phyloP scores from a whole-genome alignment of 2,113 vertebrate genomes.

The Barbus barbus region DNA sequence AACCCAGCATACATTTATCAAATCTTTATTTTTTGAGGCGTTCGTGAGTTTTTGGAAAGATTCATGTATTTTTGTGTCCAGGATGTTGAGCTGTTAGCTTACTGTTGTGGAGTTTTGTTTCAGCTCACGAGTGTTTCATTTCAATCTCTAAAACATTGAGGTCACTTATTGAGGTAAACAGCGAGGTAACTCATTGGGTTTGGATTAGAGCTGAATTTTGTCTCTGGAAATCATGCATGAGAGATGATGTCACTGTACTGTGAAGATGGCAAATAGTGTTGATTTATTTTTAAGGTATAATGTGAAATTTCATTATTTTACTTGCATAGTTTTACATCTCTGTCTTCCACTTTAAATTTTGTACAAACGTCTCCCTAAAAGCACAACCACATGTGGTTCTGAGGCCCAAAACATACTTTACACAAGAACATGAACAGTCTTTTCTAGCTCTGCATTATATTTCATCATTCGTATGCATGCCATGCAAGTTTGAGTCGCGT shows the following conservation, averaged over 20 bases:
- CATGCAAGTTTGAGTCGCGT: neutral
- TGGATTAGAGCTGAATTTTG: neutral
- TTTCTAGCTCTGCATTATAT: neutral
- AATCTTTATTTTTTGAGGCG: neutral
- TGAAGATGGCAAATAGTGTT: slow-evolving; percentile 42
- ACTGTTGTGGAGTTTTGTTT: no score
- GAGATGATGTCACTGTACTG: slow-evolving; percentile 10
- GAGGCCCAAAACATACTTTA: neutral
- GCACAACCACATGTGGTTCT: neutral
- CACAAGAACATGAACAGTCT: neutral
- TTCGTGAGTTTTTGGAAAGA: no score
- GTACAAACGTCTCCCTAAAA: neutral
- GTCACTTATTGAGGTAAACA: no score
- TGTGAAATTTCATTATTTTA: slow-evolving; percentile 16
- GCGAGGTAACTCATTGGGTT: neutral
- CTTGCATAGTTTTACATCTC: neutral
- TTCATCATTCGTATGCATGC: neutral
- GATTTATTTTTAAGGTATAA: slow-evolving; percentile 46
- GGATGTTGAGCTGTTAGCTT: no score
- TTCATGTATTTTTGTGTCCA: no score
- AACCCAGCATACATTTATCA: neutral
- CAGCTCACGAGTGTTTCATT: no score
- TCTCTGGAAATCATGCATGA: slow-evolving; percentile 17
- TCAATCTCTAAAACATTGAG: neutral
- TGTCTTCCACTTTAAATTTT: slow-evolving; percentile 25